phyloP scores from a whole-genome alignment of 2,888 invertebrate genomes.

The Brachypalpus laphriformis region DNA sequence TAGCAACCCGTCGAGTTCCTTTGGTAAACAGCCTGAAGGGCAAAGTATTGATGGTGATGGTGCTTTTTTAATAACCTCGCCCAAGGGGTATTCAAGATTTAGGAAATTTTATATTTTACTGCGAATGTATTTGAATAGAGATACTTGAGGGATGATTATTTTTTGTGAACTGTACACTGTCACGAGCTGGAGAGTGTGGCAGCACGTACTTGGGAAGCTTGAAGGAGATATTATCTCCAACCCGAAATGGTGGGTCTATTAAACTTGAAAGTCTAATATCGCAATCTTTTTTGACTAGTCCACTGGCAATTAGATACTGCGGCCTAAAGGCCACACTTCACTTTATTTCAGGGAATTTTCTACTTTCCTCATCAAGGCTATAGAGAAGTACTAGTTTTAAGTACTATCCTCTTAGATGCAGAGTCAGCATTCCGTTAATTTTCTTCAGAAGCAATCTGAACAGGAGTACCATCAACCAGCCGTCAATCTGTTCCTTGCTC shows the following conservation, averaged over 20 bases:
- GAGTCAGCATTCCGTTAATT: no score
- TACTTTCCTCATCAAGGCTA: no score
- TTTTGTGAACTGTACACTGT: not conserved
- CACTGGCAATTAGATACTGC: not conserved
- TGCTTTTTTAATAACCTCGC: not conserved
- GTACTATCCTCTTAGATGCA: no score
- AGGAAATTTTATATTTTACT: not conserved
- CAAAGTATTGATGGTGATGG: not conserved
- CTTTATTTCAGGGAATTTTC: no score
- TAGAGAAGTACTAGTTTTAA: no score
- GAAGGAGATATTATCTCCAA: not conserved
- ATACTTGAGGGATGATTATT: not conserved
- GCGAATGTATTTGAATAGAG: no score
- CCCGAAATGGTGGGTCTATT: no score
- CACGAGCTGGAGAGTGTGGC: not conserved
- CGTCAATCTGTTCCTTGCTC: no score
- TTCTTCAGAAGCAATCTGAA: no score
- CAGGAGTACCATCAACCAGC: no score
- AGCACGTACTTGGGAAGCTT: not conserved
- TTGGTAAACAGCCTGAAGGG: not conserved
- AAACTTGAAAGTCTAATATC: not conserved
- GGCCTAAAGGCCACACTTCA: no score
- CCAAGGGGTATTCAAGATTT: not conserved
- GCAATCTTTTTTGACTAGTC: not conserved
- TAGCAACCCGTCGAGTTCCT: not conserved